Conservation (phyloP, 2,888 invertebrate species). For the Dicranocentrus wangi region DNA sequence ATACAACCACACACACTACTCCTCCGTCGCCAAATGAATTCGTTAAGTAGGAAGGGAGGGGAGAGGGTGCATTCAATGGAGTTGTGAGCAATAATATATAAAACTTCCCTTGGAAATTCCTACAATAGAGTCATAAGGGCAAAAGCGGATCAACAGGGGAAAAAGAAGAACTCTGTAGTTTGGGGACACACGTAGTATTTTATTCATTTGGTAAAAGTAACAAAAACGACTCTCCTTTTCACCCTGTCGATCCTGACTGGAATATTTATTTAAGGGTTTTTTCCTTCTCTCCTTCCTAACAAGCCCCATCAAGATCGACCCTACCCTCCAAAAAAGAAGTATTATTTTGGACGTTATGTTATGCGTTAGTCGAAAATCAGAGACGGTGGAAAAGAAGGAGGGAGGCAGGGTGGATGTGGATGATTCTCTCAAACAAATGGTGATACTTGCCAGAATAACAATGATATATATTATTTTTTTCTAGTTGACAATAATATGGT, state of each 20-base stretch:
- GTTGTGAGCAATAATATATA: neutral
- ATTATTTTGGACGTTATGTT: no score
- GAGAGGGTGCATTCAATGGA: neutral
- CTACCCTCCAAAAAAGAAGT: no score
- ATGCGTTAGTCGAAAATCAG: no score
- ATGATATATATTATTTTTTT: no score
- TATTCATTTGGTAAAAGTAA: slow-evolving; percentile 32
- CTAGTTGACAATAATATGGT: no score
- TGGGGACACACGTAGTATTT: slow-evolving; percentile 7
- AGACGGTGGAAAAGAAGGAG: no score
- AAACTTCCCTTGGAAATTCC: neutral
- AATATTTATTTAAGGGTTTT: slow-evolving; percentile 34
- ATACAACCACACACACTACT: neutral
- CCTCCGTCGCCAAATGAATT: slow-evolving; percentile 18
- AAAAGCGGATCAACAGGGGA: slow-evolving; percentile 21
- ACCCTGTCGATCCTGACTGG: slow-evolving; percentile 22
- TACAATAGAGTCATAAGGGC: slow-evolving; percentile 2
- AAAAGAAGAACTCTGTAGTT: neutral
- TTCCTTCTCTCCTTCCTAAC: neutral
- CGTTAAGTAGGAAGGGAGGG: slow-evolving; percentile 18
- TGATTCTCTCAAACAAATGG: no score
- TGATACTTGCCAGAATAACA: no score
- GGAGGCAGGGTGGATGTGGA: no score
- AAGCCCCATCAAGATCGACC: no score
- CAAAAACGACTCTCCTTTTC: slow-evolving; percentile 10